These are phyloP conservation scores for Jaculus jaculus DNA, from an alignment of 2,113 vertebrate species.

Conservation along the genomic window DNA sequence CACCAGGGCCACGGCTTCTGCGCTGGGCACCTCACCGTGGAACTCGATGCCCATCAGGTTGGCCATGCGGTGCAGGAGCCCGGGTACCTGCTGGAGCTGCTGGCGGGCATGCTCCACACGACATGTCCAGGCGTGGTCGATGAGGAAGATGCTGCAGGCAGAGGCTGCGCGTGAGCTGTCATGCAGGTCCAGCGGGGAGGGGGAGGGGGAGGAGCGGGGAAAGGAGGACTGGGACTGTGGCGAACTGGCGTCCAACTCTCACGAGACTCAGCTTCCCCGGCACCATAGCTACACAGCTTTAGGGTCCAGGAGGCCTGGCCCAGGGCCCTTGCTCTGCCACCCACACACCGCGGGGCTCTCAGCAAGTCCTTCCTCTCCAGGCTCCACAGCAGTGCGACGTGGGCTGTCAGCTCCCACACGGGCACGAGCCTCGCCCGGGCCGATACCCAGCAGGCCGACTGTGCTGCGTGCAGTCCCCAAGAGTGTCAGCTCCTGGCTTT, in stretches of 20 bases:
- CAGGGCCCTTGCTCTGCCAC: not conserved
- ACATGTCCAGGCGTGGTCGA: conserved; percentile 97
- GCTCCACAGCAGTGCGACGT: not conserved
- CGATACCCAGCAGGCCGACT: accelerated
- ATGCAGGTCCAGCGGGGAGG: accelerated
- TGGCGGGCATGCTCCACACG: conserved; percentile 85
- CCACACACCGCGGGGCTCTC: not conserved
- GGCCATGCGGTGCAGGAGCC: conserved; percentile 93
- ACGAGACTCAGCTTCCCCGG: not conserved
- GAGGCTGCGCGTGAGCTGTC: not conserved
- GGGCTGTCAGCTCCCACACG: accelerated
- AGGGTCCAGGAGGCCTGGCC: not conserved
- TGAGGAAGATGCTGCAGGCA: conserved; percentile 90
- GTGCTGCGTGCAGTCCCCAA: accelerated
- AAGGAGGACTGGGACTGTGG: no score
- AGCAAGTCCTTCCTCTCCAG: no score
- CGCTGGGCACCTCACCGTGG: conserved; percentile 90
- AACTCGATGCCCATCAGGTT: conserved; percentile 91
- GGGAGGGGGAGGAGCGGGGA: not conserved
- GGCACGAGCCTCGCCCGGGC: accelerated
- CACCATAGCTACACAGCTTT: not conserved
- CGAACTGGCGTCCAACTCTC: no score
- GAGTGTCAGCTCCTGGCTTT: accelerated
- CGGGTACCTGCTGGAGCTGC: conserved; percentile 91
- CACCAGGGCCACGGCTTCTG: conserved; percentile 86